A percentile compares a stretch with the other conserved stretches of the same genome.
Evolutionary conservation across 2,113 vertebrate genomes (phyloP).

Genomic region (Casuarius casuarius): DNA sequence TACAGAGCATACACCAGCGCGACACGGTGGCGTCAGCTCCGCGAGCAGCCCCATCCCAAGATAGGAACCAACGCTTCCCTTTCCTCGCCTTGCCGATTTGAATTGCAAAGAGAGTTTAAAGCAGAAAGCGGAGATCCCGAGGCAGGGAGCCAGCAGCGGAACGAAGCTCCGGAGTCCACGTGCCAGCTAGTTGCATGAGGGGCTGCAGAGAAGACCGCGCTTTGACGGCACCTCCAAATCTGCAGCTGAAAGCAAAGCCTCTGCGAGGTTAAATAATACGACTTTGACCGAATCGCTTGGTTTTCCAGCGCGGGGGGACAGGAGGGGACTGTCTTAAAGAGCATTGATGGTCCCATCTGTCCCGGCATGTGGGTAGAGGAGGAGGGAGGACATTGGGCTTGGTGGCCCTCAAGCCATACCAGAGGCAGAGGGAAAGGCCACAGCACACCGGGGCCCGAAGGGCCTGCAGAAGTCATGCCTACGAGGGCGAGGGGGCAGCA

Average conservation of each 20-base stretch:
- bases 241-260: neutral
- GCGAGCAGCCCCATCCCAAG: neutral
- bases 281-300: neutral
- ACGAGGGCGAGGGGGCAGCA: neutral
- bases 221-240: neutral
- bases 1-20: neutral
- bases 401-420: too few species aligned
- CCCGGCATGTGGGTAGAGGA: neutral
- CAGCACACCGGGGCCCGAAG: neutral
- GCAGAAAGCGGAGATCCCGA: neutral
- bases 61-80: neutral
- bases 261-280: rapidly evolving
- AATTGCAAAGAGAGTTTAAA: neutral
- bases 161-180: neutral
- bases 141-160: neutral
- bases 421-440: too few species aligned
- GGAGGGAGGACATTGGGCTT: neutral
- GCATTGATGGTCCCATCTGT: neutral
- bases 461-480: neutral
- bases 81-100: neutral
- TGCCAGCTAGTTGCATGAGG: neutral
- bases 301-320: too few species aligned
- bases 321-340: neutral
- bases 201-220: neutral
- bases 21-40: neutral